These are phyloP conservation scores for Leucophenga varia DNA, from an alignment of 1,140 invertebrate genomes.

Conservation along the genomic window DNA sequence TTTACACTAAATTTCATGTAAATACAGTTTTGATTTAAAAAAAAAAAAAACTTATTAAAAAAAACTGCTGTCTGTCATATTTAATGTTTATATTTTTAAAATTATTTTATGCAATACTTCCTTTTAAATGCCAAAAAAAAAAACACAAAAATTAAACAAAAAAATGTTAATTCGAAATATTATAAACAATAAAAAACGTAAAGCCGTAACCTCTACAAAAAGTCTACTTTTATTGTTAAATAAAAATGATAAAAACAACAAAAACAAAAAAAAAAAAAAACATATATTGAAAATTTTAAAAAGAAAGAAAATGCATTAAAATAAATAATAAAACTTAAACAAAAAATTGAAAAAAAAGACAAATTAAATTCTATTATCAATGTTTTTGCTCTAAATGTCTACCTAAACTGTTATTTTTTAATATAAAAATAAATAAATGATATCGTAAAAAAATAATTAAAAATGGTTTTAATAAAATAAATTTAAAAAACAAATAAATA, in stretches of 20 bases:
- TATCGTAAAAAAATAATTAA: slow-evolving; percentile 2
- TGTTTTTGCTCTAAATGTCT: slow-evolving; percentile 54
- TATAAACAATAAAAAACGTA: slow-evolving; percentile 53
- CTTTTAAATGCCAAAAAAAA: slow-evolving; percentile 16
- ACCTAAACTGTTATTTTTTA: slow-evolving; percentile 40
- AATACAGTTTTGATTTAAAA: slow-evolving; percentile 6
- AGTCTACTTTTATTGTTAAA: too few relatives aligned
- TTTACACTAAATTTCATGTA: slow-evolving; percentile 16
- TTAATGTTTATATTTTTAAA: too few relatives aligned
- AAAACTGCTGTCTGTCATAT: too few relatives aligned
- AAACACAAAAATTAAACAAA: slow-evolving; percentile 40
- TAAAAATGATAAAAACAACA: too few relatives aligned
- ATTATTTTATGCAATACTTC: background rate
- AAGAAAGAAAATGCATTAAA: too few relatives aligned
- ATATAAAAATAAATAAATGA: slow-evolving; percentile 3
- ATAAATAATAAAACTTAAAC: slow-evolving; percentile 5
- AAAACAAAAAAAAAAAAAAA: slow-evolving; percentile 14
- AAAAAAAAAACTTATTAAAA: too few relatives aligned
- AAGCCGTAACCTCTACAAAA: slow-evolving; percentile 34
- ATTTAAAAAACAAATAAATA: too few relatives aligned
- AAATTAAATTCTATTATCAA: slow-evolving; percentile 47
- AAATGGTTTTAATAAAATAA: too few relatives aligned
- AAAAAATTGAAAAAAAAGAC: too few relatives aligned
- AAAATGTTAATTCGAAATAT: slow-evolving; percentile 37
- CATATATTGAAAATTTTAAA: too few relatives aligned